Percentiles rank a stretch among this genome's conserved stretches.
phyloP scores from a whole-genome alignment of 2,797 vertebrate genomes.

The Monodelphis domestica region DNA sequence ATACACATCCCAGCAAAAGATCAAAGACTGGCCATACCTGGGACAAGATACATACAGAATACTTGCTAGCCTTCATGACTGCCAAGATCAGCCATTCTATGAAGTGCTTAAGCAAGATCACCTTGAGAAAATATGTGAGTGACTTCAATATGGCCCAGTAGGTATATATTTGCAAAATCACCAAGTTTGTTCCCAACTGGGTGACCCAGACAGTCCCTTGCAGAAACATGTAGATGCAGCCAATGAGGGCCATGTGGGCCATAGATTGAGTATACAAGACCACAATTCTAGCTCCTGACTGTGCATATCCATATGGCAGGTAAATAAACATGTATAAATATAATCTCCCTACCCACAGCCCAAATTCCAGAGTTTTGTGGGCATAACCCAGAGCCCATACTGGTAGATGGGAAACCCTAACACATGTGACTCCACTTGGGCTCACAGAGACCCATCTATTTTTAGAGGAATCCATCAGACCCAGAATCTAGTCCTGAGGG shows the following conservation, averaged over 20 bases:
- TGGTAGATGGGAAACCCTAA: conserved; percentile 23
- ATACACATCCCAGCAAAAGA: conserved; percentile 31
- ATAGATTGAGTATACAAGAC: accelerated
- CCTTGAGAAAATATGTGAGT: accelerated
- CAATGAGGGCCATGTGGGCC: background rate
- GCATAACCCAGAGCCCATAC: conserved; percentile 25
- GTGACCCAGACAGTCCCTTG: conserved; percentile 40
- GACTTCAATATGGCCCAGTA: conserved; percentile 32
- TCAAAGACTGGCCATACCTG: background rate
- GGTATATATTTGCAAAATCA: background rate
- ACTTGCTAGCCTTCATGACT: background rate
- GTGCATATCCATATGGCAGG: background rate
- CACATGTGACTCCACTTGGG: conserved; percentile 21
- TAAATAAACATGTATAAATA: background rate
- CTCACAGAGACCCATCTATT: background rate
- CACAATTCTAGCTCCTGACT: background rate
- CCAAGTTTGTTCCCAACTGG: conserved; percentile 50
- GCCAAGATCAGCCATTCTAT: conserved; percentile 26
- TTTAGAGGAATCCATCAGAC: background rate
- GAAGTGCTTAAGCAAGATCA: background rate
- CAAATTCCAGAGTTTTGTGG: background rate
- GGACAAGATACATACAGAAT: conserved; percentile 5
- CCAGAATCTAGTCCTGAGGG: background rate
- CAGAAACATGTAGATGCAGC: background rate
- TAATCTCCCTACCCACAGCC: background rate